Evolutionary conservation across 1,140 invertebrate genomes (phyloP).

Genomic region (Daktulosphaira vitifoliae): DNA sequence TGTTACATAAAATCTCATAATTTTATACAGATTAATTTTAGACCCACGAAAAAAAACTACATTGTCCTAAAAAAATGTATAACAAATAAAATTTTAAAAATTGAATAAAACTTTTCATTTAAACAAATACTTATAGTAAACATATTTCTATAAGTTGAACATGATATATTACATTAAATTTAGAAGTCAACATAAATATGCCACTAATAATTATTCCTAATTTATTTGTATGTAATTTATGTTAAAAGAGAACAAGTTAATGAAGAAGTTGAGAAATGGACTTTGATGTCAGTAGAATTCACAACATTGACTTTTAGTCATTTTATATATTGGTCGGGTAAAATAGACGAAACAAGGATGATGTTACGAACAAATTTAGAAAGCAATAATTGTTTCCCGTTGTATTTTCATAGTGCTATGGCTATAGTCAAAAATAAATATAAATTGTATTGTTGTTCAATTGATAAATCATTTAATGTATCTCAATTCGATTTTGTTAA

Average conservation of each 20-base stretch:
- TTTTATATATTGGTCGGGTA: slow-evolving; percentile 68
- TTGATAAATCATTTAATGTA: slow-evolving; percentile 49
- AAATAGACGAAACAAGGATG: slow-evolving; percentile 63
- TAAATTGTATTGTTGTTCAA: slow-evolving; percentile 54
- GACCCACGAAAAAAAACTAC: too few relatives aligned
- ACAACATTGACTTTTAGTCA: slow-evolving; percentile 59
- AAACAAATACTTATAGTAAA: too few relatives aligned
- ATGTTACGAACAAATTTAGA: slow-evolving; percentile 50
- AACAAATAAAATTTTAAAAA: too few relatives aligned
- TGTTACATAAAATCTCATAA: too few relatives aligned
- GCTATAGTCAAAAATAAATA: slow-evolving; percentile 51
- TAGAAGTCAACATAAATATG: not conserved
- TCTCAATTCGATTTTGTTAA: slow-evolving; percentile 49
- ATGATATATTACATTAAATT: slow-evolving; percentile 41
- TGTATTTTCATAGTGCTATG: slow-evolving; percentile 51
- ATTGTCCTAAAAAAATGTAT: too few relatives aligned
- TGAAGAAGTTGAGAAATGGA: slow-evolving; percentile 55
- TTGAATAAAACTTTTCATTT: too few relatives aligned
- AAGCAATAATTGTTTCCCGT: slow-evolving; percentile 16
- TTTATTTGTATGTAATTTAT: slow-evolving; percentile 21
- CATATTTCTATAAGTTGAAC: not conserved
- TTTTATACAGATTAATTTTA: too few relatives aligned
- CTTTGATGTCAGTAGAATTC: slow-evolving; percentile 66
- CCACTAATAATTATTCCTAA: too few relatives aligned
- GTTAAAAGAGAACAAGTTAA: slow-evolving; percentile 47